Evolutionary conservation across 1,140 invertebrate species (phyloP).

Genomic region (Heliconius nattereri): DNA sequence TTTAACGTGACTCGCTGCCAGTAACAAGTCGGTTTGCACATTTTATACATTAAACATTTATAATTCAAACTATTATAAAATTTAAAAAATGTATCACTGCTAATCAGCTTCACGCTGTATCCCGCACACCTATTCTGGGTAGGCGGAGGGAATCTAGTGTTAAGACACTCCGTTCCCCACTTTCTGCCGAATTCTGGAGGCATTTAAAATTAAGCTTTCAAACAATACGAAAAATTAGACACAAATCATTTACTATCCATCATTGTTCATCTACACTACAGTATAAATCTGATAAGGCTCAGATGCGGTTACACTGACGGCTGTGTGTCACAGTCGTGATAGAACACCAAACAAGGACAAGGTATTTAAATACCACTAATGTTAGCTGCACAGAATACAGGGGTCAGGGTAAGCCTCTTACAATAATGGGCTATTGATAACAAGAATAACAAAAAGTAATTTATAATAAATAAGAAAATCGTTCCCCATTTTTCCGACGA

Average conservation of each 20-base stretch:
- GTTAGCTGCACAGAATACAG: constrained; percentile 32
- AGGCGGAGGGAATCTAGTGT: too few species aligned
- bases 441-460: constrained; percentile 27
- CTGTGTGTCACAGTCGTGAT: constrained; percentile 39
- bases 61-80: neutral
- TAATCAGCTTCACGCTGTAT: too few species aligned
- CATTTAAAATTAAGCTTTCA: neutral
- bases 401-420: constrained; percentile 63
- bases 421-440: constrained; percentile 39
- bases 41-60: neutral
- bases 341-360: constrained; percentile 61
- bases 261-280: constrained; percentile 40
- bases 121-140: too few species aligned
- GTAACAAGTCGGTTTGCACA: neutral
- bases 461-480: constrained; percentile 5
- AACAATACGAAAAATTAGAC: neutral
- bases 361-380: constrained; percentile 37
- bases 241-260: constrained; percentile 22
- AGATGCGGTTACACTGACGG: constrained; percentile 60
- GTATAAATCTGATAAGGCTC: constrained; percentile 53
- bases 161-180: too few species aligned
- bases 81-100: too few species aligned
- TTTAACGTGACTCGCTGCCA: neutral
- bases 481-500: too few species aligned
- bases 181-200: too few species aligned